Base-by-base conservation (phyloP, 2,888 invertebrate species). In the Dioctria rufipes region DNA sequence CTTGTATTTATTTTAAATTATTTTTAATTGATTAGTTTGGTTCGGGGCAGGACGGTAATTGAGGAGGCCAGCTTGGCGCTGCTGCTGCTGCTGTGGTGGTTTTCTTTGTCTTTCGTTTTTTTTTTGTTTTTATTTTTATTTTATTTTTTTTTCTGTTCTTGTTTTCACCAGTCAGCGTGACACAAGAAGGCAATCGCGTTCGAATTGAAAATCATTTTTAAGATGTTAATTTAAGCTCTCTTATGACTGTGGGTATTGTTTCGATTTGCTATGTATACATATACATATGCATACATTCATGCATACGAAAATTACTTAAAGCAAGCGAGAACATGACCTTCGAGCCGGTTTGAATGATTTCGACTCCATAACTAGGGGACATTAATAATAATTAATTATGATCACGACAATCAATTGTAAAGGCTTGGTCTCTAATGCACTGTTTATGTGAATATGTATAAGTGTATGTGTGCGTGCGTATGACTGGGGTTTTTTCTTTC, bases 11-110 rank as follows among this genome's bases (percentile, higher is more conserved):
- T 82, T 82, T 82, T 82, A 82, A 82, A 82, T 82, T 82, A 82
- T 82, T 82, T 82, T 82, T 82, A 82, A 82, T 82, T 82, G 82
- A 82, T 82, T 82, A 82, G 82, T 82, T 82, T 82, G 80, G 66
- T 82, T 81, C 80, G 69, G 61, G 61, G 61, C 61, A 61, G 49
- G 69, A 39, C 60, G 49, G 54, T 46, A 79, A 69, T 79, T 79
- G 77, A 77, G 77, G 77, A 61, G 77, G 63, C 63, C 63, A 63
- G 37, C 37, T 40, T 42, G 63, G 63, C 77, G 63, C 63, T 39
- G 25, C 2, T 25, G 25, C 2, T 25, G 25, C 25, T 25, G 25
- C 0, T 25, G 63, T 77, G 54, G 42, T 77, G 39, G 61, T 61
- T 25, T 25, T 25, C 25, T 25, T 25, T 25, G 25, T 25, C 25